These are phyloP conservation scores for Lycorma delicatula DNA, from an alignment of 1,140 invertebrate genomes.

Conservation along the genomic window DNA sequence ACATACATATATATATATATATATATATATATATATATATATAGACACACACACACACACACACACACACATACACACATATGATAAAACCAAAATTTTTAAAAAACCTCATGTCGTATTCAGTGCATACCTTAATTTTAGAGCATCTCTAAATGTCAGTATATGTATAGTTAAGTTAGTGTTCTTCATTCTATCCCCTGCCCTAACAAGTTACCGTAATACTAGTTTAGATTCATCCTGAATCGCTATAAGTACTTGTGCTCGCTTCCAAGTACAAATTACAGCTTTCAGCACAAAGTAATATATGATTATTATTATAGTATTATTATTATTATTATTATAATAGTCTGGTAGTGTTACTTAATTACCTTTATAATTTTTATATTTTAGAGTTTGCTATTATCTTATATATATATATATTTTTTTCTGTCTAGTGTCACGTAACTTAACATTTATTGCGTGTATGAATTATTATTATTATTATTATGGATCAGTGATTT, in stretches of 20 bases:
- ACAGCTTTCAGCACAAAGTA: slow-evolving; percentile 23
- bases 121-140: slow-evolving; percentile 2
- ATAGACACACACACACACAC: neutral
- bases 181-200: neutral
- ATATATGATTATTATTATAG: neutral
- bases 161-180: neutral
- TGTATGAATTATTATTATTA: slow-evolving; percentile 12
- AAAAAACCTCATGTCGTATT: slow-evolving; percentile 1
- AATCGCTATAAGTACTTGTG: slow-evolving; percentile 21
- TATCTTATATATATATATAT: slow-evolving; percentile 14
- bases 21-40: neutral
- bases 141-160: neutral
- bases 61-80: neutral
- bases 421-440: slow-evolving; percentile 18
- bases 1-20: neutral
- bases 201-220: neutral
- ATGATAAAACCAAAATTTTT: neutral
- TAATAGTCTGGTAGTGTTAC: slow-evolving; percentile 16
- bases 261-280: slow-evolving; percentile 22
- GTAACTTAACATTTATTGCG: slow-evolving; percentile 16
- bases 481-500: slow-evolving; percentile 10
- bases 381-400: slow-evolving; percentile 16
- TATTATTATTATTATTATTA: slow-evolving; percentile 6
- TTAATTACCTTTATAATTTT: slow-evolving; percentile 17
- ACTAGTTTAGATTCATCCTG: slow-evolving; percentile 16